Evolutionary conservation across 2,113 vertebrate genomes (phyloP).

Genomic region (Podocnemis expansa): DNA sequence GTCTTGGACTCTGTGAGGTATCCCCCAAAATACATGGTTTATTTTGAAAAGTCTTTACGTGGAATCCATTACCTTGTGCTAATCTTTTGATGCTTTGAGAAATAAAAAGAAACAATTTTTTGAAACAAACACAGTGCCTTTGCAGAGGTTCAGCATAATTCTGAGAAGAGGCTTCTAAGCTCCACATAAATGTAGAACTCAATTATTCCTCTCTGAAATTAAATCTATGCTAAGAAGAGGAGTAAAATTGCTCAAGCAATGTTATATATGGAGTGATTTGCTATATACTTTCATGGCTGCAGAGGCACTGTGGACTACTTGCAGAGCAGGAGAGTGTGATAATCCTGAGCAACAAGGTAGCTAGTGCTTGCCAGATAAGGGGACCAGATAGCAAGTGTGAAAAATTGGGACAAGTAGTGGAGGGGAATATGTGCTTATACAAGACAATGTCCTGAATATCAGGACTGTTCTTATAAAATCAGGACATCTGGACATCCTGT

Average conservation of each 20-base stretch:
- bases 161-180: neutral
- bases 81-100: neutral
- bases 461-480: too few relatives aligned
- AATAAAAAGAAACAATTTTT: neutral
- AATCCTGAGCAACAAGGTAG: neutral
- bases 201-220: neutral
- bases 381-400: too few relatives aligned
- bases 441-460: too few relatives aligned
- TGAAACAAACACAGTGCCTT: neutral
- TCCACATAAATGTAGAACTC: fast-evolving
- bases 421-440: too few relatives aligned
- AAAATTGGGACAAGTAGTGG: too few relatives aligned
- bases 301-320: neutral
- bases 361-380: neutral
- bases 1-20: neutral
- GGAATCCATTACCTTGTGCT: neutral
- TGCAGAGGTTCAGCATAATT: neutral
- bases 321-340: neutral
- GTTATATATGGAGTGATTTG: neutral
- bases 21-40: neutral
- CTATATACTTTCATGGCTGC: neutral
- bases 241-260: neutral
- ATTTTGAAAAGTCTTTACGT: neutral
- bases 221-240: neutral
- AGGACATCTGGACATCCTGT: neutral